Percentiles rank a stretch among this genome's conserved stretches.
These are phyloP conservation scores for Podotricha telesiphe DNA, from an alignment of 2,888 invertebrate genomes.

Conservation along the genomic window DNA sequence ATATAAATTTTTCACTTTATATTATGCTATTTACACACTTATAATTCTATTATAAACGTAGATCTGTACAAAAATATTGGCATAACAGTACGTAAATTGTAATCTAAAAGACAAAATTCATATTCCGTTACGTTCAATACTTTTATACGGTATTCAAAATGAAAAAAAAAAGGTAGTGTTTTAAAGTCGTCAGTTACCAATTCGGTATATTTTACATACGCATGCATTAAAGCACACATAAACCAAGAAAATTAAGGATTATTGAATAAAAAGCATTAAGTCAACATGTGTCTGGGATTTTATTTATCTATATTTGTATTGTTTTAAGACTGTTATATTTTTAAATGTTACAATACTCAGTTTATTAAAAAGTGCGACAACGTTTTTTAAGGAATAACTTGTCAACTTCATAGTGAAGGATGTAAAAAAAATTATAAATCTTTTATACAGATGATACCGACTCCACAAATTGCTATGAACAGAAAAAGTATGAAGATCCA, in stretches of 20 bases:
- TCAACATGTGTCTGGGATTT: not conserved
- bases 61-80: too few species aligned
- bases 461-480: too few species aligned
- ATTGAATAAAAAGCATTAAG: not conserved
- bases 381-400: too few species aligned
- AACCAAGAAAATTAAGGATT: not conserved
- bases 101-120: not conserved
- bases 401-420: not conserved
- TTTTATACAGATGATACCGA: not conserved
- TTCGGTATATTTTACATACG: not conserved
- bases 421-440: not conserved
- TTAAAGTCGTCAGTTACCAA: not conserved
- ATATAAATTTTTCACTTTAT: not conserved
- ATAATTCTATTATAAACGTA: not conserved
- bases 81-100: too few species aligned
- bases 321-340: not conserved
- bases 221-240: not conserved
- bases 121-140: not conserved
- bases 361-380: not conserved
- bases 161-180: too few species aligned
- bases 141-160: too few species aligned
- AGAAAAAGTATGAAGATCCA: too few species aligned
- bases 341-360: not conserved
- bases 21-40: not conserved
- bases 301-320: not conserved